Evolutionary conservation across 2,888 invertebrate species (phyloP), one percentile per base, ranked within the genome.

Genomic region (Pollenia amentaria): DNA sequence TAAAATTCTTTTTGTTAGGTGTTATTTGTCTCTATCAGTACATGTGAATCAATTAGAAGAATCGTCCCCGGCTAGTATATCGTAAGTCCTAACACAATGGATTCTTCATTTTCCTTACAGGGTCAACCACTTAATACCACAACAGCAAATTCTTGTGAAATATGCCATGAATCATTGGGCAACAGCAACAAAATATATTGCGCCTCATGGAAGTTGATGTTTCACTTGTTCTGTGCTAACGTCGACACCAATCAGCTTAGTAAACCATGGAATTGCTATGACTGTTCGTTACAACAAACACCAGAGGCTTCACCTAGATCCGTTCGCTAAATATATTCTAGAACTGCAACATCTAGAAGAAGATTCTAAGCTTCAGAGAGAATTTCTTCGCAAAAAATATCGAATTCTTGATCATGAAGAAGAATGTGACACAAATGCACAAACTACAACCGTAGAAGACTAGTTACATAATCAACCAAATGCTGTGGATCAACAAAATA

Each of bases 311-410:
- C n/a, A n/a, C n/a, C n/a, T 21, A 21, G 65, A 65, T 14, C 14
- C 48, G 3, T n/a, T n/a, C n/a, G n/a, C n/a, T n/a, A n/a, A n/a
- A n/a, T n/a, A n/a, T n/a, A n/a, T n/a, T n/a, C n/a, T n/a, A n/a
- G n/a, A n/a, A n/a, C n/a, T n/a, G n/a, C 65, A 65, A 72, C 42
- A 57, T 42, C 14, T 72, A 14, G 14, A 72, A 11, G 72, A 72
- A 44, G 72, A 72, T 11, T 21, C 55, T 14, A 40, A 72, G 12
- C 72, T 53, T 18, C 44, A 72, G 42, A 14, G 57, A 40, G 55
- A 72, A 57, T 57, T 75, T 16, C 18, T 75, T 62, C 46, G 38
- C 11, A 60, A 48, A 48, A 75, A 75, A 75, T 75, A 75, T 21
- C 75, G 62, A 62, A 60, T 75, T 62, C 60, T 75, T 29, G 48